Base-by-base conservation (phyloP, 2,888 invertebrate species). In the Asteroscopus sphinx region DNA sequence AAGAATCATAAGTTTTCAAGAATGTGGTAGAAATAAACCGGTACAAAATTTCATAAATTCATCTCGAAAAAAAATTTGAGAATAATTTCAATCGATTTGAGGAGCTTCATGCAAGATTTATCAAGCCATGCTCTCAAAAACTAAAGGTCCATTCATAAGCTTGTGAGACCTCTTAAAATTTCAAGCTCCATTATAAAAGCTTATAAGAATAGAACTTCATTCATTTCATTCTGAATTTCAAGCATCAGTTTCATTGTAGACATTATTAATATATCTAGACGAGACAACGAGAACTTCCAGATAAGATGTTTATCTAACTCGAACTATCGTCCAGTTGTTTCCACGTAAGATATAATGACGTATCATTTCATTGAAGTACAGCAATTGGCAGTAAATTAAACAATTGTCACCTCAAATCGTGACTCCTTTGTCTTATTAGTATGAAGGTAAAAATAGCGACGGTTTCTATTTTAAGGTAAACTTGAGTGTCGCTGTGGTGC, bases 401-500 rank as follows among this genome's bases (percentile, higher is more conserved):
- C 59, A 71, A 67, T 67, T 76, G 53, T 67, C 79, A 77, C 73
- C 49, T 75, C 15, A 16, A 9, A 11, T 42, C 68, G 61, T 76
- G 76, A 76, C 61, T 65, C 17, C 58, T 58, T 48, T 72, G 62
- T 66, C 54, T 77, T 30, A 71, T 77, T 73, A 76, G 76, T 56
- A 53, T 12, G 21, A 47, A 62, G 68, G 66, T 80, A 77, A 79
- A 83, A 81, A 83, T 82, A 83, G 72, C 45, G 12, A 39, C 39
- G 17, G 32, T 46, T 49, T 68, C 76, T 82, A 79, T 80, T 80
- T 83, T 58, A 42, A 69, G 75, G 71, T 21, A 48, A 15, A 42
- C 7, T 42, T 62, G 53, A 7, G 16, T 32, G 58, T 54, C 51
- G 25, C 25, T 48, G 59, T 57, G 48, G 68, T 67, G 76, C 57